Evolutionary conservation across 2,797 vertebrate genomes (phyloP), one percentile per base, ranked within the genome.

Genomic region (Enteromius radiatus): DNA sequence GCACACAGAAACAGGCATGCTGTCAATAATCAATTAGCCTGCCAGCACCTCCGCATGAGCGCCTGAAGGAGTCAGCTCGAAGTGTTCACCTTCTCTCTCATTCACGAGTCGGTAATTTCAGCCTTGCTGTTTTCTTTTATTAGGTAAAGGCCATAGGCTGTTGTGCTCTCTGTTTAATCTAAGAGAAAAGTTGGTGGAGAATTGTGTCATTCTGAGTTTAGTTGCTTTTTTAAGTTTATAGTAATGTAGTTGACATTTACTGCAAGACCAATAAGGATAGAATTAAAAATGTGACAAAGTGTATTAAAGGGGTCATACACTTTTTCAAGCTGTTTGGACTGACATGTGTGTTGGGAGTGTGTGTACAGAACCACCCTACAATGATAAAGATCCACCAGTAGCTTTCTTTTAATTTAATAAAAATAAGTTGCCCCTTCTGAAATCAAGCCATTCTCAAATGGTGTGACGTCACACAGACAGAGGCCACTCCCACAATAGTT

Each of bases 11-110:
- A 83, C 85, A 87, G 87, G 80, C 83, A 83, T 75, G 19, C 83
- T 85, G 85, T 87, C 84, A 87, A 90, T 92, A 92, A 89, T 91
- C 88, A 88, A 86, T 89, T 89, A 88, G 84, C 84, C 80, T 83
- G 49, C 81, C 45, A 80, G 74, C 77, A 85, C 77, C 80, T 88
- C 21, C 28, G 31, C 77, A 47, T 28, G 68, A 71, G 75, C 64
- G 59, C 74, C 80, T 82, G 77, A 47, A 64, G 84, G 83, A 73
- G 73, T 64, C 73, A 15, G 76, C 75, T 77, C n/a, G 7, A 14
- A 71, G 68, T 33, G 28, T 84, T 82, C 79, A 77, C 76, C 79
- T 86, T 84, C 71, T 74, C 38, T 81, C 79, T 85, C 75, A 78
- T 74, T 86, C 85, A 74, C 68, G 67, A 86, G 41, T 64, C 61